phyloP scores from a whole-genome alignment of 1,140 invertebrate genomes.

The Drosophila ironensis region DNA sequence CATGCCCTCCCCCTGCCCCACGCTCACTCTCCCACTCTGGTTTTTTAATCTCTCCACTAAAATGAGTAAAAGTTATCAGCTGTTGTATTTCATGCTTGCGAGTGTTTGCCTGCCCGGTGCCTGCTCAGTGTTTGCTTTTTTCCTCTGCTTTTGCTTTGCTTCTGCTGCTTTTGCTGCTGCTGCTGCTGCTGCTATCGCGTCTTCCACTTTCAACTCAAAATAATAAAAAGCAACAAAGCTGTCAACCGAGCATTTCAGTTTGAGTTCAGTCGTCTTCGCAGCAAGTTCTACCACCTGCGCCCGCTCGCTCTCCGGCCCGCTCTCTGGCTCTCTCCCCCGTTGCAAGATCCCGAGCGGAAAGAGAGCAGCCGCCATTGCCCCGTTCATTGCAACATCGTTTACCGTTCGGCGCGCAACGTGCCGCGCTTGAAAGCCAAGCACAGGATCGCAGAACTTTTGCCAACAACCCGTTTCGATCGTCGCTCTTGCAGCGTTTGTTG shows the following conservation, averaged over 20 bases:
- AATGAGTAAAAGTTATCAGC: conserved; percentile 58
- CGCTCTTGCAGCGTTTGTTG: conserved; percentile 20
- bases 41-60: conserved; percentile 12
- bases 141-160: conserved; percentile 18
- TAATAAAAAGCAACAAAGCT: conserved; percentile 75
- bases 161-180: conserved; percentile 20
- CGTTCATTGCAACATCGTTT: no score
- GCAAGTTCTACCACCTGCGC: conserved; percentile 65
- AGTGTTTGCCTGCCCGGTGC: conserved; percentile 4
- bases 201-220: conserved; percentile 62
- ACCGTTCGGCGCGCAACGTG: conserved; percentile 16
- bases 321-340: conserved; percentile 10
- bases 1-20: no score
- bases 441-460: not conserved
- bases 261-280: conserved; percentile 71
- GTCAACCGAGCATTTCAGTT: conserved; percentile 77
- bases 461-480: conserved; percentile 7
- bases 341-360: conserved; percentile 46
- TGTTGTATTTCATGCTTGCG: conserved; percentile 65
- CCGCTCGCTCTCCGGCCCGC: not conserved
- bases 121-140: conserved; percentile 43
- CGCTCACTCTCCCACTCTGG: not conserved
- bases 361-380: not conserved
- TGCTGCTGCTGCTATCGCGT: conserved; percentile 56
- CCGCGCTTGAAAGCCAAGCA: not conserved